phyloP scores from a whole-genome alignment of 2,113 vertebrate species.

The Phocoena sinus region DNA sequence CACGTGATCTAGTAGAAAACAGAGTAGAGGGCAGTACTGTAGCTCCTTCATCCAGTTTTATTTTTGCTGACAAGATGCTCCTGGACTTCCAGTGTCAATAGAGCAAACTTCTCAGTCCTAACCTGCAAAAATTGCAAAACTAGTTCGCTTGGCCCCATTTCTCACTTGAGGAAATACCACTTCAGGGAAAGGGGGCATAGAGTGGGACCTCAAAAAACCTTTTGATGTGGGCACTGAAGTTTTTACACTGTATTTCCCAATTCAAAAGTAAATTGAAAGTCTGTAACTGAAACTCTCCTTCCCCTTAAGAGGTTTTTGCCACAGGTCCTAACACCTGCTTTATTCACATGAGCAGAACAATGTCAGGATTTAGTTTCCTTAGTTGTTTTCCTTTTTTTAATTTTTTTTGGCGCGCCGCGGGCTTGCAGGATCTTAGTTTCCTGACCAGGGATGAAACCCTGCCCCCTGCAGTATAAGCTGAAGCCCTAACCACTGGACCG shows the following conservation, averaged over 20 bases:
- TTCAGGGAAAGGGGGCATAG: background rate
- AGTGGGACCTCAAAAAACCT: slow-evolving; percentile 15
- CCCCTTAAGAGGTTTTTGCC: background rate
- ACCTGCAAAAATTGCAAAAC: slow-evolving; percentile 50
- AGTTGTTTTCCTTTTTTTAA: background rate
- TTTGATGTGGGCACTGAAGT: slow-evolving; percentile 46
- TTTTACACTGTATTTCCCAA: slow-evolving; percentile 50
- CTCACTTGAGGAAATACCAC: slow-evolving; percentile 7
- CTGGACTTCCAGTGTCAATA: background rate
- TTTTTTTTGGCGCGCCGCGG: no score
- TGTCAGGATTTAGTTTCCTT: background rate
- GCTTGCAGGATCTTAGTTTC: no score
- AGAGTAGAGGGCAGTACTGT: background rate
- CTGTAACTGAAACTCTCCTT: background rate
- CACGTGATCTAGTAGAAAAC: background rate
- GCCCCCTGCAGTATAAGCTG: no score
- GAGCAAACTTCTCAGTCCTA: background rate
- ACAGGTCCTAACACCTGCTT: background rate
- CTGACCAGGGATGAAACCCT: no score
- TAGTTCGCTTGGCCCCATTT: background rate
- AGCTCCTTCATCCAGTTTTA: background rate
- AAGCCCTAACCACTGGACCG: no score
- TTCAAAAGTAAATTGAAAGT: slow-evolving; percentile 44
- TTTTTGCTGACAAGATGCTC: slow-evolving; percentile 9
- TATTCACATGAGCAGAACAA: background rate